Conservation (phyloP, 2,113 vertebrate species). For the Herpailurus yagouaroundi region DNA sequence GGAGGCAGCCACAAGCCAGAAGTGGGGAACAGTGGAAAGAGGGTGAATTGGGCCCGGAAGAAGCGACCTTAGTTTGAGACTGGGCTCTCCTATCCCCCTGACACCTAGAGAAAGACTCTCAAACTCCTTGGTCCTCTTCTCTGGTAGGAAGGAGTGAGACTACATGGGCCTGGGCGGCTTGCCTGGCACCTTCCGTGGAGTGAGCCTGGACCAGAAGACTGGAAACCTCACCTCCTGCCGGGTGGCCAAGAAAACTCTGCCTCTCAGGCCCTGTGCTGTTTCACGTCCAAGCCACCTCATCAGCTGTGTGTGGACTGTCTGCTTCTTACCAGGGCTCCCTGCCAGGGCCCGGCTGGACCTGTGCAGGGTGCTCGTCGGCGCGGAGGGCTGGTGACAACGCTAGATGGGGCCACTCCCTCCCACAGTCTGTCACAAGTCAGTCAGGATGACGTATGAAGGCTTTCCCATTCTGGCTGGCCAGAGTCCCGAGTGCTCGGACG, state of each 20-base stretch:
- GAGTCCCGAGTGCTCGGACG: not conserved
- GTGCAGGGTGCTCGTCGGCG: rapidly evolving
- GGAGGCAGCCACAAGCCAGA: not conserved
- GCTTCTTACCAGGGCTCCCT: not conserved
- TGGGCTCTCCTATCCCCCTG: not conserved
- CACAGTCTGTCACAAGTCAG: not conserved
- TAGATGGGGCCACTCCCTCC: not conserved
- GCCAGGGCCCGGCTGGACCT: not conserved
- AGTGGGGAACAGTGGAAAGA: rapidly evolving
- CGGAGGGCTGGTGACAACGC: not conserved
- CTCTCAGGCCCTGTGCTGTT: not conserved
- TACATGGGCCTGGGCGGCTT: not conserved
- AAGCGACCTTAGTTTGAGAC: not conserved
- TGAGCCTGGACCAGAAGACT: not conserved
- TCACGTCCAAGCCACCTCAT: not conserved
- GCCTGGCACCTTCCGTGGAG: not conserved
- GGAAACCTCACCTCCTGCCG: not conserved
- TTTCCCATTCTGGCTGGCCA: not conserved
- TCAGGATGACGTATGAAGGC: rapidly evolving
- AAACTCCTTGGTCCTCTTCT: not conserved
- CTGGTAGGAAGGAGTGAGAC: not conserved
- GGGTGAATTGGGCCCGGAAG: not conserved
- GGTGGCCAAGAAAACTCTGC: not conserved
- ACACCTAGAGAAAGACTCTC: not conserved
- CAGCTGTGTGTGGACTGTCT: not conserved